Evolutionary conservation across 2,888 invertebrate genomes (phyloP), one percentile per base, ranked within the genome.

Genomic region (Malthinus seriepunctatus): DNA sequence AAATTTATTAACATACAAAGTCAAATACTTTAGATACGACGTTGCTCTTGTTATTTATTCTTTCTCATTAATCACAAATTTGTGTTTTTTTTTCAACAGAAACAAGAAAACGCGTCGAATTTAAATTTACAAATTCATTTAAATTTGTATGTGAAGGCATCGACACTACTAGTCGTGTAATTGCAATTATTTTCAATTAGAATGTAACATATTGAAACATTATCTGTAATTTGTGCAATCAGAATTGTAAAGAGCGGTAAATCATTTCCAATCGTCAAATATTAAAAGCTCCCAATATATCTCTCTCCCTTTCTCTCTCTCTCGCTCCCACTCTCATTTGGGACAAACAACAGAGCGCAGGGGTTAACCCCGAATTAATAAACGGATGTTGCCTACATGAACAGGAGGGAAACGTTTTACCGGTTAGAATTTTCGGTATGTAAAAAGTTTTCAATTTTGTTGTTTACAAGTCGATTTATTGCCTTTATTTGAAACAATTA

Each of bases 241-340:
- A 54, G 63, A 61, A 57, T 56, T 51, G 56, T 62, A 62, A 60
- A 64, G 62, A 52, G 56, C 63, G 54, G 58, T 63, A 63, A 64
- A 64, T 64, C 64, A 63, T 62, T 56, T 50, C 61, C 61, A 60
- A 64, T 64, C 63, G 60, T 58, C 64, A 64, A 64, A 64, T 64
- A 64, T 64, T 64, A 63, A 64, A 64, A 60, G 57, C 57, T 60
- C 23, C 23, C 23, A 23, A 23, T 23, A 23, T 23, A 23, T n/a
- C n/a, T n/a, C 2, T 23, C 2, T 23, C 23, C 5, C 23, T 5
- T 2, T 23, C 23, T 23, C 23, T 23, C 23, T 23, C 23, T 39
- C 45, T 33, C 38, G 38, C 54, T 32, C 38, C 8, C 14, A 38
- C 49, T 52, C 48, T 33, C 50, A 44, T 14, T 32, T 51, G 51